Base-by-base conservation (phyloP, 2,113 vertebrate species). In the Centropristis striata region DNA sequence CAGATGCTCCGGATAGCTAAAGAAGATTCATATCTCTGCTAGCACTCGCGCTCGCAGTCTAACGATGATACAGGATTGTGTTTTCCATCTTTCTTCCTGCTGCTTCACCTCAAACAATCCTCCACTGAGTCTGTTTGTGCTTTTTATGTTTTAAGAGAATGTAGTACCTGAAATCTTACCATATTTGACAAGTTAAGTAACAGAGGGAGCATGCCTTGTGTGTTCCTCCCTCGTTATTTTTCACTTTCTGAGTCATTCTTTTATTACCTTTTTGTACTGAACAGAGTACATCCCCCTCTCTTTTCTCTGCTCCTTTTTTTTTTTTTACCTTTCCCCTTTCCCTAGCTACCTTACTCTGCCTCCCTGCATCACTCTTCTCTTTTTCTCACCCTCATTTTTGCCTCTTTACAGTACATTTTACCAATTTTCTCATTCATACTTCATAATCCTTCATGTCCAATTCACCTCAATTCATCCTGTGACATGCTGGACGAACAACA, bases 1-100 rank as follows among this genome's bases (percentile, higher is more conserved):
- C 78, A 88, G 86, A 84, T 81, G 77, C 80, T 67, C 58, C 63
- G 15, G 72, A 76, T 72, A 51, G 61, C 66, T 16, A 15, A 74
- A 21, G 57, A 32, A 82, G 58, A 80, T 67, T 79, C 37, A 78
- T 73, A 8, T 79, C 21, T 64, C 32, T 7, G 25, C 8, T 1
- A 13, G 46, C 8, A 2, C 27, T 25, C 27, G 8, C 16, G 11
- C 54, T 55, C 58, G n/a, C 47, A 0, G 27, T 32, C 21, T 53
- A 36, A 25, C 39, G 36, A 36, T 14, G 66, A 67, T 16, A 41
- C 42, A 44, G 46, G 41, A 61, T 28, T 46, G 20, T 46, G 5
- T 25, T 36, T 68, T 71, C 64, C 28, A 3, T 53, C 8, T 20
- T 42, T 49, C 15, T 46, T 64, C 28, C 41, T 44, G 15, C 21